phyloP scores from a whole-genome alignment of 2,113 vertebrate genomes.

The Leucosticte australis region DNA sequence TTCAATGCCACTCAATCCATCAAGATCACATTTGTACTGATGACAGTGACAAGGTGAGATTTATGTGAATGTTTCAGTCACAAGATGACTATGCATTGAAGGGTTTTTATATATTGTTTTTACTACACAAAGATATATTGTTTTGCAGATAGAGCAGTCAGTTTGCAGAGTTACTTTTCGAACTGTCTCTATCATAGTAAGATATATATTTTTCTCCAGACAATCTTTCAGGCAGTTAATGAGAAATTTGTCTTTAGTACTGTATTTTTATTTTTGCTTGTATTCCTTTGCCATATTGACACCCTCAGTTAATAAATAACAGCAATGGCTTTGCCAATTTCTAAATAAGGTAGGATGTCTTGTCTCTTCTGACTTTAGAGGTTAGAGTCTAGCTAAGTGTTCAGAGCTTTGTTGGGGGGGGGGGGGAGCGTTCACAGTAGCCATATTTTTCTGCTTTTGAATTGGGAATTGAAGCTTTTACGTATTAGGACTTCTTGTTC shows the following conservation, averaged over 20 bases:
- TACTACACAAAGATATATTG: neutral
- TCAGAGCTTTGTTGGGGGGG: neutral
- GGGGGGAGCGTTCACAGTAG: neutral
- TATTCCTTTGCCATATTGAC: neutral
- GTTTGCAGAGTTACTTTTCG: neutral
- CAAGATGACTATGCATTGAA: neutral
- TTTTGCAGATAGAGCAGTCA: neutral
- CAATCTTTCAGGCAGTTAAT: neutral
- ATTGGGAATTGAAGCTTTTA: neutral
- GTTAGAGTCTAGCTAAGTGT: neutral
- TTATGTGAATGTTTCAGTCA: slow-evolving; percentile 35
- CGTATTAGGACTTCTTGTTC: neutral
- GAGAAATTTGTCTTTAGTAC: neutral
- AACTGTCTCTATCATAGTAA: neutral
- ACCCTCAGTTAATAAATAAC: neutral
- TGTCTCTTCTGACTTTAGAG: neutral
- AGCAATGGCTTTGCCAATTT: neutral
- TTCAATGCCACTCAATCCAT: slow-evolving; percentile 80
- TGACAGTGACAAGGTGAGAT: slow-evolving; percentile 84
- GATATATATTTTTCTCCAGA: neutral
- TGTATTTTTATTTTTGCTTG: neutral
- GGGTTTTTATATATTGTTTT: neutral
- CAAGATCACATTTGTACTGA: slow-evolving; percentile 83
- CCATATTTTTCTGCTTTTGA: neutral
- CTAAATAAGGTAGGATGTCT: neutral